phyloP scores from a whole-genome alignment of 2,888 invertebrate species.

The Zygaena filipendulae region DNA sequence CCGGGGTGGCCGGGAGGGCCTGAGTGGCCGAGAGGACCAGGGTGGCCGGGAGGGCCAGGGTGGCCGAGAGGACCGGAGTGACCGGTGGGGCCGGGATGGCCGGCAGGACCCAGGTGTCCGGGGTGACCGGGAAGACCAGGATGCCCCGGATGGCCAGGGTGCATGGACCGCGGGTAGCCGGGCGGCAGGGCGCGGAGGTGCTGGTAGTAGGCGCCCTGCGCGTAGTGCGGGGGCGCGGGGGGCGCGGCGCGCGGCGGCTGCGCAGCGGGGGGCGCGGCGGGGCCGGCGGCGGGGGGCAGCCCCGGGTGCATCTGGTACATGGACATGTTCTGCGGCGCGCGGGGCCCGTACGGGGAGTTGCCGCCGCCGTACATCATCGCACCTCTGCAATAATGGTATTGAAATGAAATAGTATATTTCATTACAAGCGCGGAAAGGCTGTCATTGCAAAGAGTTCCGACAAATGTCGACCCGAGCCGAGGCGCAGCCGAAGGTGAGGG shows the following conservation, averaged over 20 bases:
- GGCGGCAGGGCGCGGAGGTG: conserved; percentile 20
- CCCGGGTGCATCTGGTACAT: conserved; percentile 29
- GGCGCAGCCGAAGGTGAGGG: no score
- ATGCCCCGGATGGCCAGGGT: no score
- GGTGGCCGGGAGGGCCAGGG: conserved; percentile 1
- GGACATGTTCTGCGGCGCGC: conserved; percentile 21
- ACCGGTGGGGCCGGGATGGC: no score
- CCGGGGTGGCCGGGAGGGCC: no score
- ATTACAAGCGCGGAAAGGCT: no score
- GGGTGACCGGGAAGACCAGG: no score
- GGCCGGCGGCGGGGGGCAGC: conserved; percentile 14
- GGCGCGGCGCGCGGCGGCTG: conserved; percentile 5
- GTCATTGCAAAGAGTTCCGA: no score
- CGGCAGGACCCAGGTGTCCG: no score
- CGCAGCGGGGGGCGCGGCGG: conserved; percentile 6
- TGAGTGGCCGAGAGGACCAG: no score
- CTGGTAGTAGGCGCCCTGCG: conserved; percentile 42
- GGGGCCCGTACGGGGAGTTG: conserved; percentile 32
- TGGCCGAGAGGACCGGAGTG: no score
- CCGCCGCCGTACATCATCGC: conserved; percentile 50
- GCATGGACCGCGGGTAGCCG: conserved; percentile 6
- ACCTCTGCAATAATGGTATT: conserved; percentile 34
- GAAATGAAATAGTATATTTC: no score
- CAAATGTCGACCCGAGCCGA: no score
- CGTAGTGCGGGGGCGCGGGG: conserved; percentile 24